Percentiles rank a stretch among this genome's conserved stretches.
phyloP scores from a whole-genome alignment of 1,140 invertebrate species.

The Drosophila ogumai region DNA sequence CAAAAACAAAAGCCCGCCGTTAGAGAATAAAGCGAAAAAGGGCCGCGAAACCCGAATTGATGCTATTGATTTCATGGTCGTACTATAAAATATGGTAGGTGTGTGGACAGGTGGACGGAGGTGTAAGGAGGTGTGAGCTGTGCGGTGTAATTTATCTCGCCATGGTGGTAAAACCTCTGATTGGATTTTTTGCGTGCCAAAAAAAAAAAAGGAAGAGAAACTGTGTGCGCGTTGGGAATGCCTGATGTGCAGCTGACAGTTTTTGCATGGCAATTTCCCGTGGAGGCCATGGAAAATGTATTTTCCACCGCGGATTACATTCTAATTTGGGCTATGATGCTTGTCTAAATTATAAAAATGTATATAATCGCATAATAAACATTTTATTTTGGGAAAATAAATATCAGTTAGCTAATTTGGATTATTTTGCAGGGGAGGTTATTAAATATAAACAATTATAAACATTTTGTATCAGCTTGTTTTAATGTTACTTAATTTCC shows the following conservation, averaged over 20 bases:
- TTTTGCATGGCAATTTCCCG: conserved; percentile 33
- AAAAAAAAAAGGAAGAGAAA: background rate
- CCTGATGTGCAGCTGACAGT: conserved; percentile 57
- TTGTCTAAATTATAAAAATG: conserved; percentile 24
- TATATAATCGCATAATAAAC: conserved; percentile 14
- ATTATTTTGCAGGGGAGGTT: no score
- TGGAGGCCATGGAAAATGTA: conserved; percentile 22
- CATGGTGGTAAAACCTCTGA: conserved; percentile 57
- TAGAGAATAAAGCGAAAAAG: conserved; percentile 20
- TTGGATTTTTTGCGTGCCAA: conserved; percentile 64
- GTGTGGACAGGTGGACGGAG: background rate
- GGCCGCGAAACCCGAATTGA: conserved; percentile 20
- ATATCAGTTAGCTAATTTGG: background rate
- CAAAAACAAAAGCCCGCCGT: conserved; percentile 5
- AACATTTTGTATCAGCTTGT: background rate
- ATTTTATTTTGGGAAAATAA: background rate
- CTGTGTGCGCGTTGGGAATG: conserved; percentile 28
- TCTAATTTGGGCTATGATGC: conserved; percentile 22
- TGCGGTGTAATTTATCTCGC: conserved; percentile 67
- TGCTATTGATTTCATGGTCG: conserved; percentile 63
- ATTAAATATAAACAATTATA: background rate
- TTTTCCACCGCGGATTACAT: conserved; percentile 32
- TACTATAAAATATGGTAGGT: conserved; percentile 32
- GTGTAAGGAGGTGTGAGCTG: conserved; percentile 20
- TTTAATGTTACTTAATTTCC: background rate